Evolutionary conservation across 2,888 invertebrate species (phyloP), one percentile per base, ranked within the genome.

Genomic region (Ctenicera cuprea): DNA sequence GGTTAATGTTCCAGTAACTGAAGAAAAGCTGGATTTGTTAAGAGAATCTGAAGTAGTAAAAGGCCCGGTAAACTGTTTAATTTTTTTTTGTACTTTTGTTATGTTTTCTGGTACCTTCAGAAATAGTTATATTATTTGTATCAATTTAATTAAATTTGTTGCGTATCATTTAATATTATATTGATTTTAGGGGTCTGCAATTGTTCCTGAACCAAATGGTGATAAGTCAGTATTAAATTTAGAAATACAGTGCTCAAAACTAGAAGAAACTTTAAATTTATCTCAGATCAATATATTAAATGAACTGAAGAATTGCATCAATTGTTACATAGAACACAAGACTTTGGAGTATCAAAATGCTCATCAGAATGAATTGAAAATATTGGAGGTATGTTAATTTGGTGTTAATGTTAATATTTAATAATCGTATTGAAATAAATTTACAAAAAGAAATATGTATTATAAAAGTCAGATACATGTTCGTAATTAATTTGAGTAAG

Each of bases 261-360:
- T 84, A 26, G 80, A 82, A 73, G 70, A 77, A 22, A 77, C 71
- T 12, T 76, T 84, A 54, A 77, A 68, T 67, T 26, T 48, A 3
- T 61, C 77, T 22, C 82, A 83, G 72, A 70, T 78, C 26, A 54
- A 65, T 16, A 50, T 82, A 11, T 76, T 84, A 26, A 75, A 77
- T 52, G 80, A 81, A n/a, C 69, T 84, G 7, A 83, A 82, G 41
- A 68, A 69, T 14, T 79, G 79, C 22, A 80, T 86, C 66, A 79
- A 80, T 57, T 69, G 78, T 11, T 79, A 81, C 54, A 65, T 85
- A 4, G 74, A 81, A 57, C 70, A 78, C 26, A 80, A 78, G 33
- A 38, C 80, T 18, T 61, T 67, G 14, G 76, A 80, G 61, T 76
- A 75, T 64, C 79, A 78, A 67, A 77, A 70, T 45, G 62, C 70